A percentile compares a stretch with the other conserved stretches of the same genome.
Conservation (phyloP, 2,113 vertebrate species). For the Psittacula cyanocephala region DNA sequence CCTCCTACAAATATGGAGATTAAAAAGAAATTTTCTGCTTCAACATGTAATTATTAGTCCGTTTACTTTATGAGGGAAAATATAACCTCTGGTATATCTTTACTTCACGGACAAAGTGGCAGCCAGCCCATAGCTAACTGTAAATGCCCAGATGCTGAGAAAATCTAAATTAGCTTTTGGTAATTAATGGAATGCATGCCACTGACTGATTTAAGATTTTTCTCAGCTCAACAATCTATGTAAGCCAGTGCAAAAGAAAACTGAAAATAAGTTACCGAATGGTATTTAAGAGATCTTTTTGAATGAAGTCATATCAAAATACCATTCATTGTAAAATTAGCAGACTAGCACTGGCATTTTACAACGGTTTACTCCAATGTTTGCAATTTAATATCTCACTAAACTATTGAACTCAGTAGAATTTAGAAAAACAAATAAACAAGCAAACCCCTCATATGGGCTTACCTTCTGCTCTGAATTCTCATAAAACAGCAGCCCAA, state of each 20-base stretch:
- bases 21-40: not conserved
- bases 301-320: not conserved
- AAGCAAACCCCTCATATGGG: not conserved
- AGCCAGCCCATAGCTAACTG: not conserved
- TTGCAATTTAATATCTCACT: not conserved
- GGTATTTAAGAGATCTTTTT: not conserved
- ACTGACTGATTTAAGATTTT: not conserved
- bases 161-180: not conserved
- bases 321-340: not conserved
- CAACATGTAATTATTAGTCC: not conserved
- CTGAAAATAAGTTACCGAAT: not conserved
- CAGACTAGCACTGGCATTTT: not conserved
- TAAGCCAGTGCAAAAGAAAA: not conserved
- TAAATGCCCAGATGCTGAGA: not conserved
- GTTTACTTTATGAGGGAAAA: not conserved
- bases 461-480: constrained; percentile 82
- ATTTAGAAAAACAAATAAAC: not conserved
- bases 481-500: constrained; percentile 81
- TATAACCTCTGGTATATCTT: not conserved
- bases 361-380: not conserved
- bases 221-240: not conserved
- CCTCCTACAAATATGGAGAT: not conserved
- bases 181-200: not conserved
- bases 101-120: not conserved
- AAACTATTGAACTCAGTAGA: not conserved